These are phyloP conservation scores for Choristoneura rosaceana DNA, from an alignment of 2,888 invertebrate species.

Conservation along the genomic window DNA sequence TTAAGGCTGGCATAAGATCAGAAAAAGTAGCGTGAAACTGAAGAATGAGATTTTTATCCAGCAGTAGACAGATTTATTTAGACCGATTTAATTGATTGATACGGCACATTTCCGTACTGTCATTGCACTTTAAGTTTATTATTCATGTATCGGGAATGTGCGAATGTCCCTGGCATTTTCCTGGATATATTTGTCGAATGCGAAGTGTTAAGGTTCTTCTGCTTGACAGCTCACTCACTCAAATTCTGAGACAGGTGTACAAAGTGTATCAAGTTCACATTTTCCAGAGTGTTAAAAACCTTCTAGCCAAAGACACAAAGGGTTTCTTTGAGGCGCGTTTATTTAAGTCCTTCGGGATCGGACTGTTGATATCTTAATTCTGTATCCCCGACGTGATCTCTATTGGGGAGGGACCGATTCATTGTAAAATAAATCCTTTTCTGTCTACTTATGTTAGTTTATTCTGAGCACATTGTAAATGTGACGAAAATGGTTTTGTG, in stretches of 20 bases:
- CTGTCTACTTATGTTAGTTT: conserved; percentile 7
- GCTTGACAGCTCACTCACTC: not conserved
- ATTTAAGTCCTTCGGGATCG: conserved; percentile 16
- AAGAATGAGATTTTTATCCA: not conserved
- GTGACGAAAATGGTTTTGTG: not conserved
- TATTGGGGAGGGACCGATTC: conserved; percentile 7
- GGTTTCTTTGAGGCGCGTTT: not conserved
- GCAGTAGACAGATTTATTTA: not conserved
- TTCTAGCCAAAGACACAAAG: not conserved
- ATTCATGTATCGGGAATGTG: not conserved
- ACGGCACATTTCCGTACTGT: not conserved
- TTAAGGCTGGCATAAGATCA: too few species aligned
- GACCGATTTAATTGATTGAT: not conserved
- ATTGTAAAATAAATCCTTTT: conserved; percentile 9
- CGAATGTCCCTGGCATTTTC: not conserved
- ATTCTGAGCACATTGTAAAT: conserved; percentile 4
- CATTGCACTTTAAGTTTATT: not conserved
- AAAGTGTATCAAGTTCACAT: not conserved
- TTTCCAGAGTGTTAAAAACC: not conserved
- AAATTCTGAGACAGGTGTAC: too few species aligned
- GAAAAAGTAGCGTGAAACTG: not conserved
- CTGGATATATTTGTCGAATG: not conserved
- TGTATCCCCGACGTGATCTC: conserved; percentile 23
- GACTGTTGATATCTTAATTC: conserved; percentile 36
- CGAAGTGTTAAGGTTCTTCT: not conserved